Evolutionary conservation across 2,797 vertebrate species (phyloP).

Genomic region (Melopsittacus undulatus): DNA sequence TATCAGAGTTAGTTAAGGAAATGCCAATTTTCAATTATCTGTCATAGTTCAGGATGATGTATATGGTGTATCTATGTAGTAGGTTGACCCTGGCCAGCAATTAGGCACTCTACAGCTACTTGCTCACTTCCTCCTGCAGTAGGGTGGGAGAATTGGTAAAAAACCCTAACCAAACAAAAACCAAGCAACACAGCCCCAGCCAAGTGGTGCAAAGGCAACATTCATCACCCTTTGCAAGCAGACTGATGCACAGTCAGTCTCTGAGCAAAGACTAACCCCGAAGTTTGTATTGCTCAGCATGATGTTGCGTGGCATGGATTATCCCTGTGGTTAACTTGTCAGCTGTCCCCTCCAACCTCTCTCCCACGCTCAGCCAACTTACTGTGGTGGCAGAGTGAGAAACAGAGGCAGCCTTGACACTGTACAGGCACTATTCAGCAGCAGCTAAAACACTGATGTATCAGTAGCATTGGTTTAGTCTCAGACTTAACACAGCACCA

Average conservation of each 20-base stretch:
- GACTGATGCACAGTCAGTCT: background rate
- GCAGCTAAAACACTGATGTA: background rate
- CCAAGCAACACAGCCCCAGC: background rate
- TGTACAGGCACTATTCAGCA: background rate
- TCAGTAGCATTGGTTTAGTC: background rate
- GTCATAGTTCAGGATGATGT: background rate
- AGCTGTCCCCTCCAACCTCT: background rate
- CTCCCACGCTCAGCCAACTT: background rate
- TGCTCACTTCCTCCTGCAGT: rapidly evolving
- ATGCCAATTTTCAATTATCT: background rate
- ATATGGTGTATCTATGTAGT: background rate
- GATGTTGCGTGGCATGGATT: background rate
- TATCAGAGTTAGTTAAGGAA: background rate
- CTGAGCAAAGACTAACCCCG: background rate
- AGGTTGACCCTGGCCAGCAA: background rate
- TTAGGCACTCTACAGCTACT: background rate
- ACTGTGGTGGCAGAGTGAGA: background rate
- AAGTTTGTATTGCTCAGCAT: background rate
- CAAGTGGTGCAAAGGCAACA: background rate
- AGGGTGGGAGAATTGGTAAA: background rate
- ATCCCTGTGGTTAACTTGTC: background rate
- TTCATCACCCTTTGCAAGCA: background rate
- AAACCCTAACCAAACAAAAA: background rate
- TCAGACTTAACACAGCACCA: background rate
- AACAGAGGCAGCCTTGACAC: background rate